Evolutionary conservation across 1,140 invertebrate genomes (phyloP), one percentile per base, ranked within the genome.

Genomic region (Theocolax elegans): DNA sequence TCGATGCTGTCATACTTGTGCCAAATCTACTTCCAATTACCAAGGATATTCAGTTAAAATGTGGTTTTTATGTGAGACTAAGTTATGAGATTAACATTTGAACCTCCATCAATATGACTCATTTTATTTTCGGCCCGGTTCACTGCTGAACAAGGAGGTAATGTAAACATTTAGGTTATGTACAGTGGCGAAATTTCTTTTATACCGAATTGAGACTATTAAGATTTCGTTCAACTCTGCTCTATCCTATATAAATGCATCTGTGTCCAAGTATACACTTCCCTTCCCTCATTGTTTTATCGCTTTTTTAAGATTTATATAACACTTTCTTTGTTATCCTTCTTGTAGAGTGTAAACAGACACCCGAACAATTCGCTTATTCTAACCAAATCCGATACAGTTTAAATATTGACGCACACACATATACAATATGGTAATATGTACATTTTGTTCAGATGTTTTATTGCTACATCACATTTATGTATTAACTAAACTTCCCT

Each of bases 91-190:
- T 6, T 17, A 46, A 1, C 7, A 21, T n/a, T 17, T 0, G 15
- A 27, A n/a, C 1, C 10, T 46, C 46, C 7, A 23, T 23, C 40
- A 15, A 21, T 27, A 1, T n/a, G 42, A 23, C 44, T 27, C 3
- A 12, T 17, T 29, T 60, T 19, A 46, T 12, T 44, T 46, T 60
- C 9, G n/a, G 0, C 17, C n/a, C 40, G 10, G 1, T 1, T 17
- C 44, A 25, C 25, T 2, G 12, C 12, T 15, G 25, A 13, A 29
- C 44, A 60, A 29, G 10, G 3, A 27, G 40, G 19, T 60, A 60
- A 17, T n/a, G 1, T 7, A 25, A 19, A n/a, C 4, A 29, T 27
- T 46, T 60, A 60, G 58, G 58, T 60, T 60, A 60, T 60, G 58
- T 60, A n/a, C 35, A 6, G 13, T n/a, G 13, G 3, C 17, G 3